Conservation (phyloP, 2,797 vertebrate species). For the Anguilla anguilla region DNA sequence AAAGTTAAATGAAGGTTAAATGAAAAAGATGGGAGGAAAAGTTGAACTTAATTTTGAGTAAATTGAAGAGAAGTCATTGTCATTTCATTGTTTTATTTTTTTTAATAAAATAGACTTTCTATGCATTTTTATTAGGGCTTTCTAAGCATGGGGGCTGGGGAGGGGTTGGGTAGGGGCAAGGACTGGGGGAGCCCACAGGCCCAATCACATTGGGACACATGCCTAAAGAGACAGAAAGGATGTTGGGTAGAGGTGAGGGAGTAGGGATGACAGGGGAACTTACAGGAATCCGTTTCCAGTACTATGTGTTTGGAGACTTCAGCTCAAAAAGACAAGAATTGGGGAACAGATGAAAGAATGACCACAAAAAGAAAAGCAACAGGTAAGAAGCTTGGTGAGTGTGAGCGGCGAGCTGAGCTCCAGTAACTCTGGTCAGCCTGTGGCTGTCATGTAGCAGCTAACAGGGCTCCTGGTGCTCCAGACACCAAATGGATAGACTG, state of each 20-base stretch:
- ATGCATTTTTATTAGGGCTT: neutral
- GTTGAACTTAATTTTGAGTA: neutral
- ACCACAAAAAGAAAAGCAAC: neutral
- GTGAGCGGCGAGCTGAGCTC: conserved; percentile 3
- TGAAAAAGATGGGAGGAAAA: neutral
- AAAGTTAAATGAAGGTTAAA: neutral
- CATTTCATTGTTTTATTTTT: neutral
- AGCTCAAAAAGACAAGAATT: conserved; percentile 63
- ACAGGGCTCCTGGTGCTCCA: neutral
- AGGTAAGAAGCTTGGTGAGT: conserved; percentile 43
- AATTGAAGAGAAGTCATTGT: neutral
- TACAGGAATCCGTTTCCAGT: conserved; percentile 97
- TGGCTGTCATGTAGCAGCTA: neutral
- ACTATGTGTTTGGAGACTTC: conserved; percentile 96
- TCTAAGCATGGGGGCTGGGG: neutral
- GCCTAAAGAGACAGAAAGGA: conserved; percentile 6
- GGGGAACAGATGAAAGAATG: conserved; percentile 53
- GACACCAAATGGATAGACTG: neutral
- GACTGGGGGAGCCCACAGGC: neutral
- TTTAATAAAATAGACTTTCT: neutral
- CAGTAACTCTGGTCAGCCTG: neutral
- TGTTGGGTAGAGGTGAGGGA: conserved; percentile 29
- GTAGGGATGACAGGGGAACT: conserved; percentile 73
- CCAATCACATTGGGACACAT: neutral
- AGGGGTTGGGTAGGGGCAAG: neutral